These are phyloP conservation scores for Scaptodrosophila lebanonensis DNA, from an alignment of 1,140 invertebrate genomes.

Conservation along the genomic window DNA sequence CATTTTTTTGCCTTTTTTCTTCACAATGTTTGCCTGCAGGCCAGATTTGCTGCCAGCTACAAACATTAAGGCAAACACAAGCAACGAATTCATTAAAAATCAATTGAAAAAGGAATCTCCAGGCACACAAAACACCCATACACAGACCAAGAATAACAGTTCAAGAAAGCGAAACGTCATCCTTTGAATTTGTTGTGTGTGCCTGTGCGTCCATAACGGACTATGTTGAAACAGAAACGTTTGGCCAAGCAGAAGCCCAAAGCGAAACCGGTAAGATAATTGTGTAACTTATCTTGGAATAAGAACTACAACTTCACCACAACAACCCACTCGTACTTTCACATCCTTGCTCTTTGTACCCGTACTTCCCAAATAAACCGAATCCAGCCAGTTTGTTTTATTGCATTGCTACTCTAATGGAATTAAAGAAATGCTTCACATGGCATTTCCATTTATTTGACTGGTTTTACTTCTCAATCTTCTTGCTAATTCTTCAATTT, in stretches of 20 bases:
- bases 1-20: too few relatives aligned
- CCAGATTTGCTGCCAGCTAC: conserved; percentile 2
- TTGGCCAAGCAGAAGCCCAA: conserved; percentile 76
- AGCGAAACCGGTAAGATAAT: conserved; percentile 75
- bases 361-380: too few relatives aligned
- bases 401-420: too few relatives aligned
- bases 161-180: not conserved
- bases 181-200: conserved; percentile 60
- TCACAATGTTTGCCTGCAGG: too few relatives aligned
- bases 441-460: not conserved
- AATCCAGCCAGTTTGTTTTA: too few relatives aligned
- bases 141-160: not conserved
- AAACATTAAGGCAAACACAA: too few relatives aligned
- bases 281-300: too few relatives aligned
- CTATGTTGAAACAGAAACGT: conserved; percentile 77
- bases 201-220: conserved; percentile 64
- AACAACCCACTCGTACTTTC: too few relatives aligned
- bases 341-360: too few relatives aligned
- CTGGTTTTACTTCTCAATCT: conserved; percentile 22
- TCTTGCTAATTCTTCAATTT: conserved; percentile 12
- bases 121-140: not conserved
- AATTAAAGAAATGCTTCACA: not conserved
- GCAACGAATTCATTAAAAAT: conserved; percentile 10
- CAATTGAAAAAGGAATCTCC: conserved; percentile 2
- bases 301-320: too few relatives aligned